Base-by-base conservation (phyloP, 2,888 invertebrate species). In the Parnassius smintheus region DNA sequence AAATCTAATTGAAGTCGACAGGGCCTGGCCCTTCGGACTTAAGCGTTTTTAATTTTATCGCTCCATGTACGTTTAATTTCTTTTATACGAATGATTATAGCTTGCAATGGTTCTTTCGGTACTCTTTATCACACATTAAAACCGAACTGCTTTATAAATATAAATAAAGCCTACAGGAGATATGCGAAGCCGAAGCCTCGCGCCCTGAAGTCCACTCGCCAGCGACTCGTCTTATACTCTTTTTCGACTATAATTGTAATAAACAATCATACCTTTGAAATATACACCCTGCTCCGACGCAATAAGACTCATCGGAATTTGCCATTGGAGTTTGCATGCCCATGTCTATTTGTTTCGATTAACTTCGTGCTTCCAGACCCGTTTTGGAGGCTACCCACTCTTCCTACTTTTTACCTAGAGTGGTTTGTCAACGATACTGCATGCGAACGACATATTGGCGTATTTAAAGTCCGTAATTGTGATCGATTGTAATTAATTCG, bases 1-100 rank as follows among this genome's bases (percentile, higher is more conserved):
- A 91, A 90, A 88, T 88, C 88, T 88, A 90, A 91, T 91, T 89
- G 91, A 88, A 90, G 87, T 82, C 75, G 80, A 81, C 81, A 77
- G 73, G 75, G 70, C 68, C 65, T 72, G 76, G 78, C 78, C 76
- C 83, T 76, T 84, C 82, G 78, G 78, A 74, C 89, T 89, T 88
- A 89, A 85, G 85, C 79, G 82, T 84, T 89, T 89, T 89, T 88
- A 88, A 90, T 88, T 90, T 88, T 83, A 87, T 35, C 42, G 44
- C 13, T 35, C 25, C 45, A 35, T 9, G 76, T 82, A 83, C 80
- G 77, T 75, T 80, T 86, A 85, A 81, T 80, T 78, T 71, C 13
- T 7, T 49, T 49, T 13, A 9, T 49, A 7, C 46, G 11, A 46
- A 4, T 46, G 46, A n/a, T 44, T 9, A 11, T 8, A 44, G 44